phyloP scores from a whole-genome alignment of 2,888 invertebrate species.

The Pterobdella sp. region DNA sequence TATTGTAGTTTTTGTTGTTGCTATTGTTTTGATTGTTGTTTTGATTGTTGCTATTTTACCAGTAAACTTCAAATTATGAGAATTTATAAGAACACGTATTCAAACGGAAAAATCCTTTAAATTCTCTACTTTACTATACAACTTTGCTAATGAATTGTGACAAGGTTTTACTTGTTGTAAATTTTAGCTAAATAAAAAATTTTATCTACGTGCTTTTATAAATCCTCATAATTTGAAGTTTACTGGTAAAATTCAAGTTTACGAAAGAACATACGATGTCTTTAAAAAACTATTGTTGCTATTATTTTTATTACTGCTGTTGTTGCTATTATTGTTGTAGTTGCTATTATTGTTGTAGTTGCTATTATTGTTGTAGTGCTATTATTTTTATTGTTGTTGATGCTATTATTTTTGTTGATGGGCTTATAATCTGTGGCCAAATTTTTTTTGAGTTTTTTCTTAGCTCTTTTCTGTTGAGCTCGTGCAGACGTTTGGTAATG shows the following conservation, averaged over 20 bases:
- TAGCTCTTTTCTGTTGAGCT: too few species aligned
- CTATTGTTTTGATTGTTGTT: neutral
- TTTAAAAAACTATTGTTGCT: too few species aligned
- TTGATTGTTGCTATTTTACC: neutral
- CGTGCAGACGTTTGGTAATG: too few species aligned
- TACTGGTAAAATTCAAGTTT: too few species aligned
- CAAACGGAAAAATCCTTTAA: too few species aligned
- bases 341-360: neutral
- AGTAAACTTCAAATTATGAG: neutral
- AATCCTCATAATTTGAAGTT: too few species aligned
- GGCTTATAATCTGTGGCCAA: neutral
- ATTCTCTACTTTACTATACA: too few species aligned
- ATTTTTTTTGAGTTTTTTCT: neutral
- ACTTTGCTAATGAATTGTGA: too few species aligned
- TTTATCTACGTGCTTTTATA: too few species aligned
- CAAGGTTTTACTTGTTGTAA: too few species aligned
- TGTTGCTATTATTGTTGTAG: neutral
- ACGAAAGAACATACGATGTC: too few species aligned
- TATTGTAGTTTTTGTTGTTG: neutral
- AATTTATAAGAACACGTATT: neutral
- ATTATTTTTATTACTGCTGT: neutral
- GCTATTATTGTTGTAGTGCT: neutral
- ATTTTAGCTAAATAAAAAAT: too few species aligned
- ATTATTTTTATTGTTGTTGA: neutral
- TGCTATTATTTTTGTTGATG: neutral